These are phyloP conservation scores for Cisticola juncidis DNA, from an alignment of 2,113 vertebrate genomes.

Conservation along the genomic window DNA sequence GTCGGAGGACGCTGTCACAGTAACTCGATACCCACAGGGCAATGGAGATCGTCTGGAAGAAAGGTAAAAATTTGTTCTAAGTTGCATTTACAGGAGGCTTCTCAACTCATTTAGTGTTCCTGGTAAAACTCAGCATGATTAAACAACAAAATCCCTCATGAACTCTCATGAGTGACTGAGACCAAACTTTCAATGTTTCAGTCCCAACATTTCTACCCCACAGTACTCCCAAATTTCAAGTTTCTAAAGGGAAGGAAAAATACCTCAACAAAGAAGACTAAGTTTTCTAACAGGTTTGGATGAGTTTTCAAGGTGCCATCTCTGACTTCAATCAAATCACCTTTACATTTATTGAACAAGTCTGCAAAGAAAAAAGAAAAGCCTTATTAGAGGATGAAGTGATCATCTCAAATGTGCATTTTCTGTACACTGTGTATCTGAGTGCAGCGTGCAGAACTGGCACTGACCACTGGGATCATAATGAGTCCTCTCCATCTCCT, in stretches of 20 bases:
- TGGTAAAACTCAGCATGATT: background rate
- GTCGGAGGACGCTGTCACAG: conserved; percentile 87
- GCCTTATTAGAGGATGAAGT: background rate
- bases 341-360: conserved; percentile 90
- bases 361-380: conserved; percentile 73
- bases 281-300: conserved; percentile 87
- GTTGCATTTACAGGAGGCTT: background rate
- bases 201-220: background rate
- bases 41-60: conserved; percentile 84
- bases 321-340: conserved; percentile 87
- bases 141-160: background rate
- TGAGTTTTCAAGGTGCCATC: conserved; percentile 83
- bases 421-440: background rate
- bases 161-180: background rate
- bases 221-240: background rate
- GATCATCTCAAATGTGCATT: background rate
- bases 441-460: background rate
- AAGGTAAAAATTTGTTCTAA: background rate
- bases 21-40: conserved; percentile 89
- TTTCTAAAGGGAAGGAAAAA: conserved; percentile 7
- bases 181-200: background rate
- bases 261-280: conserved; percentile 98
- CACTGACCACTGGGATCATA: background rate
- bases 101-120: background rate
- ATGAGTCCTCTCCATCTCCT: background rate